Evolutionary conservation across 2,888 invertebrate species (phyloP).

Genomic region (Eilema griseolum): DNA sequence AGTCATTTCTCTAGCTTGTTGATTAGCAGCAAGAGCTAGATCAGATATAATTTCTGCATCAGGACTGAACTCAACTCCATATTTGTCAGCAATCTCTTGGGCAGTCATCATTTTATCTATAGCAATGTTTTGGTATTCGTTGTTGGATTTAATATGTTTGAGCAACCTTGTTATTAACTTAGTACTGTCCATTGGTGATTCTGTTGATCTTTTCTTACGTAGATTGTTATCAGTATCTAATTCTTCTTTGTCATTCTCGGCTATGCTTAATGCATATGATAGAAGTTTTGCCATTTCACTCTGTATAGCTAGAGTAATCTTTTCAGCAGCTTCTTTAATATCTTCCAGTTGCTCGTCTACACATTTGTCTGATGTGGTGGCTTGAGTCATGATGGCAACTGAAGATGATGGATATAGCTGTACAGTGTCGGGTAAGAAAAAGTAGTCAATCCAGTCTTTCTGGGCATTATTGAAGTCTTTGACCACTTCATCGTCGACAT

Average conservation of each 20-base stretch:
- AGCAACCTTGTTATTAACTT: conserved; percentile 73
- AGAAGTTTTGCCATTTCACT: conserved; percentile 75
- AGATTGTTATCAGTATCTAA: conserved; percentile 55
- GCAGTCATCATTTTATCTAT: conserved; percentile 84
- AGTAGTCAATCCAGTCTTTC: conserved; percentile 71
- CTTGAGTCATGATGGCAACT: conserved; percentile 71
- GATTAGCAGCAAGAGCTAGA: conserved; percentile 72
- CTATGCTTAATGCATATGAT: conserved; percentile 62
- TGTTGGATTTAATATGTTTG: conserved; percentile 78
- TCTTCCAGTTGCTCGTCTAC: conserved; percentile 76
- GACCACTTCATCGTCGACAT: conserved; percentile 49
- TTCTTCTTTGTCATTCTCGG: conserved; percentile 58
- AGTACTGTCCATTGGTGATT: conserved; percentile 77
- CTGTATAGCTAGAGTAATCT: conserved; percentile 70
- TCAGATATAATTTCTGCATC: conserved; percentile 77
- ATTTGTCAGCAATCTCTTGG: conserved; percentile 82
- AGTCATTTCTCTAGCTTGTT: conserved; percentile 74
- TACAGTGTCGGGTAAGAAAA: conserved; percentile 53
- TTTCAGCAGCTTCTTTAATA: conserved; percentile 73
- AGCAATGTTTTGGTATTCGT: conserved; percentile 81
- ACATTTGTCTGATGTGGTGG: conserved; percentile 66
- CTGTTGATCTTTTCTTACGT: conserved; percentile 71
- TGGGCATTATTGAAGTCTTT: conserved; percentile 57
- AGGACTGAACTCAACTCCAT: conserved; percentile 75
- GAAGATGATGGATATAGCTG: conserved; percentile 66